Conservation (phyloP, 2,888 invertebrate genomes). For the Trisateles emortualis region DNA sequence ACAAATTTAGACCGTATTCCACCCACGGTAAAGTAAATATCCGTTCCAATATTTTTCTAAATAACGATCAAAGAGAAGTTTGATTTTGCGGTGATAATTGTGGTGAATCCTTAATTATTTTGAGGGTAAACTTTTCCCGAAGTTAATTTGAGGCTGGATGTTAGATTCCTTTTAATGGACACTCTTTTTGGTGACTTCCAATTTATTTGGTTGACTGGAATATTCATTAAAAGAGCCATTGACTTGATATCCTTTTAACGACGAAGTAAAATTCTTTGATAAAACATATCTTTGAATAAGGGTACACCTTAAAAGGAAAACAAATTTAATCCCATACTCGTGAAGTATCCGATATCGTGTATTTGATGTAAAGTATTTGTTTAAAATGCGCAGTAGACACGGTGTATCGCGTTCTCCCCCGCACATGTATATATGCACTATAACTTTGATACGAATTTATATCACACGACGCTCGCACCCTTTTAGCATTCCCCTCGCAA, state of each 20-base stretch:
- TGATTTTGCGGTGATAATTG: conserved; percentile 86
- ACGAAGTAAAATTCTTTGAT: conserved; percentile 62
- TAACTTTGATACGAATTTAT: conserved; percentile 69
- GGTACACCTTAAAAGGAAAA: conserved; percentile 42
- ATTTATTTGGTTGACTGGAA: conserved; percentile 80
- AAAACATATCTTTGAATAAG: conserved; percentile 44
- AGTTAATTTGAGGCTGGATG: conserved; percentile 84
- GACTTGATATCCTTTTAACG: conserved; percentile 68
- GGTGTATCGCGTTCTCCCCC: conserved; percentile 50
- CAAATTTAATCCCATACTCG: conserved; percentile 33
- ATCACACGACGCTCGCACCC: conserved; percentile 73
- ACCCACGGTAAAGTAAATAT: conserved; percentile 59
- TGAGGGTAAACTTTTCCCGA: conserved; percentile 84
- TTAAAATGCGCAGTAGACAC: conserved; percentile 65
- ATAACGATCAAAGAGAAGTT: conserved; percentile 83
- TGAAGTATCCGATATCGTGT: conserved; percentile 46
- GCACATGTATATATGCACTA: conserved; percentile 46
- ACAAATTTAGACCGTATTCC: conserved; percentile 60
- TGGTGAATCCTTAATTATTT: conserved; percentile 87
- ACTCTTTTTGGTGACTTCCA: conserved; percentile 83
- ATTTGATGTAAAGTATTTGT: conserved; percentile 57
- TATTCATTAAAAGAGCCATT: conserved; percentile 77
- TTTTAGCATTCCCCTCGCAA: conserved; percentile 82
- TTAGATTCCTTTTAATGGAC: conserved; percentile 84
- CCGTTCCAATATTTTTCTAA: conserved; percentile 53